Evolutionary conservation across 2,888 invertebrate genomes (phyloP), one percentile per base, ranked within the genome.

Genomic region (Bombylius major): DNA sequence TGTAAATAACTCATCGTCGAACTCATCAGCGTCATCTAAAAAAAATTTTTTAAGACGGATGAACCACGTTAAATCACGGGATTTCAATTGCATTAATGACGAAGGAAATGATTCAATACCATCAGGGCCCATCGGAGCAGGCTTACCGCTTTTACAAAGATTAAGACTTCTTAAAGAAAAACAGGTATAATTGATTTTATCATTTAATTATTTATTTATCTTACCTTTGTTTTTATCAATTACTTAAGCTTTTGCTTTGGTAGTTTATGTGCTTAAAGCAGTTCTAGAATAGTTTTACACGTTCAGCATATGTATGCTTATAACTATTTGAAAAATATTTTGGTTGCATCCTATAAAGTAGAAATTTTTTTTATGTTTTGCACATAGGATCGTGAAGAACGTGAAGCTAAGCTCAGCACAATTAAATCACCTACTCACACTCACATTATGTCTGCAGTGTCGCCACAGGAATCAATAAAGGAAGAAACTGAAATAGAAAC

Each of bases 81-180:
- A 86, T 59, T 78, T 82, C 13, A 82, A 83, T 51, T 74, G 73
- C 57, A 77, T 76, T 11, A 77, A 73, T 55, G 70, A 70, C 39
- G 60, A 65, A 65, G 45, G 67, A 67, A 34, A 67, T 51, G 68
- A 65, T 32, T 70, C 70, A 56, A 83, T 83, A 64, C 77, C 80
- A 49, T 78, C 80, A 55, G 87, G 87, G 53, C 87, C 89, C 0
- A 80, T 91, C 59, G 91, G 91, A 47, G 91, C 90, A 5, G 92
- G 92, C 1, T 74, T 91, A 54, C 92, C 91, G 0, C 73, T 92
- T 34, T 73, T 92, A 9, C 83, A 88, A 47, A 77, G 91, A 56
- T 75, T 92, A 53, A 84, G 88, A 65, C 75, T 91, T 48, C 78
- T 92, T 0, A 90, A 89, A 71, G 90, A 92, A 70, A 90, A 89